Evolutionary conservation across 2,797 vertebrate species (phyloP), one percentile per base, ranked within the genome.

Genomic region (Pipistrellus pipistrellus): DNA sequence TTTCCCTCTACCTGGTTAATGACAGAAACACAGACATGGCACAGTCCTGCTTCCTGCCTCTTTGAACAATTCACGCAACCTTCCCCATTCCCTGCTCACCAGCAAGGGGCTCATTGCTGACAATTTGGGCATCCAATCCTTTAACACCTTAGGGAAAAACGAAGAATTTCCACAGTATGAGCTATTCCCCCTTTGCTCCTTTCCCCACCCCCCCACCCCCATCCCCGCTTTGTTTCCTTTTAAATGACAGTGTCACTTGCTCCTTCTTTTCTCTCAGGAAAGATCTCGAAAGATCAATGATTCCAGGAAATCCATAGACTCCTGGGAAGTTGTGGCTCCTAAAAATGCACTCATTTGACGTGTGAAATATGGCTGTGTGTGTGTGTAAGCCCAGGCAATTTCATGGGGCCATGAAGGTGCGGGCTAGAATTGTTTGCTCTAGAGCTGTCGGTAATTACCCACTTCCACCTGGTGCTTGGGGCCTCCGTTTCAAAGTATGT

Each of bases 291-390:
- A 97, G 76, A 78, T 87, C 88, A 11, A 92, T 96, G 97, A 96
- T 98, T 98, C 94, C 95, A 97, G 93, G 94, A 97, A 97, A 98
- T 97, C 96, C 95, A 96, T 89, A 95, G 97, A 97, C 96, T 97
- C 97, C 94, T 94, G 8, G 77, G 32, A 97, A 96, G 94, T 92
- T 96, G 84, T 4, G 71, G 87, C 95, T 97, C 86, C 95, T 94
- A 87, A 97, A 91, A 95, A 90, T 66, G 51, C 64, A 62, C 85
- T 97, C 97, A 95, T 97, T 97, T 96, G 92, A 83, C 57, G 57
- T 0, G 41, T 97, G 96, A 97, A 94, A 92, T 94, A 95, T 0
- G 86, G 83, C 46, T 69, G 46, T 46, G 46, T 81, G 53, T 81
- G 53, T 96, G 85, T 78, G 35, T n/a, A 78, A 95, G 93, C 59